A percentile compares a stretch with the other conserved stretches of the same genome.
Conservation (phyloP, 2,888 invertebrate genomes). For the Tuta absoluta region DNA sequence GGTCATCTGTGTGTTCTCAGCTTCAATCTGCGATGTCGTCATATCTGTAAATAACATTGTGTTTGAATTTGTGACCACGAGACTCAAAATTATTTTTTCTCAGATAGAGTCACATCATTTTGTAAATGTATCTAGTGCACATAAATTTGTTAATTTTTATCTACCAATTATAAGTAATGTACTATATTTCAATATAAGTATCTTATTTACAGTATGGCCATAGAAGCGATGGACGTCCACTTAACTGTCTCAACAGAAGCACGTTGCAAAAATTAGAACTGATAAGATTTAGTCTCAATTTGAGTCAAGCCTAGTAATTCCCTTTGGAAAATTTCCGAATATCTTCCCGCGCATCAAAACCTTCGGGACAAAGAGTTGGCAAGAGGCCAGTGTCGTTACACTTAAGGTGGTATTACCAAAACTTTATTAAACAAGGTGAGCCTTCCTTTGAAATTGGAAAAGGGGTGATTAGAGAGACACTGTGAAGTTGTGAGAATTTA, state of each 20-base stretch:
- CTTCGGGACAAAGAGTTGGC: conserved; percentile 26
- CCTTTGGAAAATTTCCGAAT: conserved; percentile 1
- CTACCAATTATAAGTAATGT: too few species aligned
- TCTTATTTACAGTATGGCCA: conserved; percentile 33
- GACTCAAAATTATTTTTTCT: neutral
- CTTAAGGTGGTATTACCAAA: conserved; percentile 12
- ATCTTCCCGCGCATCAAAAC: neutral
- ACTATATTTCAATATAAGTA: neutral
- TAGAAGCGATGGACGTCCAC: conserved; percentile 14
- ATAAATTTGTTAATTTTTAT: neutral
- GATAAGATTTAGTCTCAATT: neutral
- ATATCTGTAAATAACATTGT: conserved; percentile 84
- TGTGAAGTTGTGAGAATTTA: too few species aligned
- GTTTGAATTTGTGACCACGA: neutral
- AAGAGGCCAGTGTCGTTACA: conserved; percentile 22
- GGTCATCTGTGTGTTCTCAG: conserved; percentile 96
- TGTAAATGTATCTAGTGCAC: neutral
- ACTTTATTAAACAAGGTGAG: conserved; percentile 18
- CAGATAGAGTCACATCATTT: too few species aligned
- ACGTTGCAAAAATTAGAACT: neutral
- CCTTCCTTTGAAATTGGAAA: conserved; percentile 19
- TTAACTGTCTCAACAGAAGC: conserved; percentile 7
- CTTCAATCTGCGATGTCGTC: conserved; percentile 95
- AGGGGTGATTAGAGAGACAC: neutral
- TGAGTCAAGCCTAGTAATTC: neutral